Conservation (phyloP, 2,797 vertebrate species). For the Halcyon badia region DNA sequence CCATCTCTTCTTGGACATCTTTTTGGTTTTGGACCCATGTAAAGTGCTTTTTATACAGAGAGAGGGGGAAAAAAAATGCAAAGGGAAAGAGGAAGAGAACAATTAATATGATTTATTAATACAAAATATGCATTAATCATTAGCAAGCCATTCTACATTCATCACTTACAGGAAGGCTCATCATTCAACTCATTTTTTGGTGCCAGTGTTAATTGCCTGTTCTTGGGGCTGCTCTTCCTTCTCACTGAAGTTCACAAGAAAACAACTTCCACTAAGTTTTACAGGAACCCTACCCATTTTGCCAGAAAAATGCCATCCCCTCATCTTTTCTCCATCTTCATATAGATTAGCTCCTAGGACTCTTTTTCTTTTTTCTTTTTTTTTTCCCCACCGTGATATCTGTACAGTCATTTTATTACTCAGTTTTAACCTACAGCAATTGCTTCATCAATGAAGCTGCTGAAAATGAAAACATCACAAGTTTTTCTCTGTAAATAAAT, state of each 20-base stretch:
- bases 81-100: slow-evolving; percentile 28
- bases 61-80: background rate
- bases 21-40: background rate
- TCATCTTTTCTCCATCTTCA: background rate
- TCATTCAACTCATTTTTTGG: slow-evolving; percentile 52
- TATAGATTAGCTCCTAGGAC: background rate
- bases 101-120: slow-evolving; percentile 74
- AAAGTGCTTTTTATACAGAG: background rate
- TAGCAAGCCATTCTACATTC: slow-evolving; percentile 39
- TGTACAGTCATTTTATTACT: background rate
- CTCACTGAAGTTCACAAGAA: background rate
- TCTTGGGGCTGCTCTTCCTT: slow-evolving; percentile 2
- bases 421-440: background rate
- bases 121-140: slow-evolving; percentile 65
- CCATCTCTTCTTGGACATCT: background rate
- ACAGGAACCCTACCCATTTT: background rate
- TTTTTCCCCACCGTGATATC: background rate
- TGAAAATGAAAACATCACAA: background rate
- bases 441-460: background rate
- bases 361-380: background rate
- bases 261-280: background rate
- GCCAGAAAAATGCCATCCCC: background rate
- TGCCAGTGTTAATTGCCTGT: slow-evolving; percentile 26
- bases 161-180: slow-evolving; percentile 54
- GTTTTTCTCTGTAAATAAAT: background rate